Conservation (phyloP, 2,888 invertebrate species). For the Synanthedon tipuliformis region DNA sequence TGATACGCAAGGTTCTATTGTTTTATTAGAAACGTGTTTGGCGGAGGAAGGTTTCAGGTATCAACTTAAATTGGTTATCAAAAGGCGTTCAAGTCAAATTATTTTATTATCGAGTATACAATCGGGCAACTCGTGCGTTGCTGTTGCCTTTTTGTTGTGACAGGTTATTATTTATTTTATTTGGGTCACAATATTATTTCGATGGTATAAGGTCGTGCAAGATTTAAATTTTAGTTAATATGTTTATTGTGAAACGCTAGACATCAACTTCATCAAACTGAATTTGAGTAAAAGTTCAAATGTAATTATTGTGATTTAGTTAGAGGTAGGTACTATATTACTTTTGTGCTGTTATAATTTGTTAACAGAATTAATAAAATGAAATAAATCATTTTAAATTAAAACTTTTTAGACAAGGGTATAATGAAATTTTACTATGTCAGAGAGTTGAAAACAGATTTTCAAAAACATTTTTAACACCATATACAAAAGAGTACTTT, state of each 20-base stretch:
- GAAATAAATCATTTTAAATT: background rate
- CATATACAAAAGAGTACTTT: too few relatives aligned
- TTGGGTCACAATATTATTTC: conserved; percentile 19
- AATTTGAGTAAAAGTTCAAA: conserved; percentile 2
- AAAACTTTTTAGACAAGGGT: background rate
- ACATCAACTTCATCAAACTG: conserved; percentile 3
- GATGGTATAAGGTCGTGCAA: conserved; percentile 16
- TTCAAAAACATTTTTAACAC: too few relatives aligned
- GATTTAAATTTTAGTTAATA: conserved; percentile 12
- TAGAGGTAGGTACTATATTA: background rate
- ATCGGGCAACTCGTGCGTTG: conserved; percentile 36
- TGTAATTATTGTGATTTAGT: background rate
- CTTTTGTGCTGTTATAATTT: background rate
- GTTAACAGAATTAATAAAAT: background rate
- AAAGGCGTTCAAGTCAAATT: conserved; percentile 32
- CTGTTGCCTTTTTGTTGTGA: conserved; percentile 34
- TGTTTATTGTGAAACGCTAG: conserved; percentile 5
- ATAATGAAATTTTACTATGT: too few relatives aligned
- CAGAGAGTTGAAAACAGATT: too few relatives aligned
- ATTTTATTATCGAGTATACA: conserved; percentile 45
- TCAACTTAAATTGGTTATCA: conserved; percentile 21
- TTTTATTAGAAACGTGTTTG: background rate
- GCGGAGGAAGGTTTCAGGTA: conserved; percentile 7
- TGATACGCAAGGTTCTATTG: conserved; percentile 5
- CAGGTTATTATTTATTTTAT: conserved; percentile 48